Evolutionary conservation across 2,888 invertebrate species (phyloP), one percentile per base, ranked within the genome.

Genomic region (Bembecia ichneumoniformis): DNA sequence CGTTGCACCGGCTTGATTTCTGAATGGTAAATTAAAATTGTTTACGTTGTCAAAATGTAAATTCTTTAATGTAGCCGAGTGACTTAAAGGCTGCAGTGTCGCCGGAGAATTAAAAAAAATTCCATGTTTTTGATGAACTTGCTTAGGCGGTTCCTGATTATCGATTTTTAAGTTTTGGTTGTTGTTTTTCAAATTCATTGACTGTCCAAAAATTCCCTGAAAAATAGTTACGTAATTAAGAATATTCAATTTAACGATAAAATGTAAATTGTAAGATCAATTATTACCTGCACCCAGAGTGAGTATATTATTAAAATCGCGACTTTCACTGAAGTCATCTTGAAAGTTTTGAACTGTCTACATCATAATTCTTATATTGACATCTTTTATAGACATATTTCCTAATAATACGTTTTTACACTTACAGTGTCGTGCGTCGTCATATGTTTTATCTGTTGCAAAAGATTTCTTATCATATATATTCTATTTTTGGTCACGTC

Each of bases 251-350:
- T 20, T 20, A 5, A 28, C 9, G 2, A 28, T 28, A 28, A 28
- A 28, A 5, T 28, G 9, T 3, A 28, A 28, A 28, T 28, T 28
- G 20, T 28, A 28, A 28, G 28, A 28, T 7, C 7, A 28, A 28
- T 28, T 28, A 28, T 28, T 28, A 28, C 28, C 28, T 28, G 28
- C 9, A 28, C 28, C 5, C 28, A 28, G 9, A 28, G 9, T 28
- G 28, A 28, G 28, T 28, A 28, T 28, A 28, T 28, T 9, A 70
- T 59, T 51, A 68, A 53, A 51, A 64, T 63, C 53, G 60, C 56
- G 57, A 69, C 56, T 62, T 63, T 69, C 57, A 66, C 65, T 53
- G 54, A 53, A 54, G 67, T 68, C 82, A 82, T 83, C 59, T 64
- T 67, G 60, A 64, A 70, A 71, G 75, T 61, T 62, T 70, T 60